Evolutionary conservation across 2,113 vertebrate species (phyloP).

Genomic region (Hyperopisus bebe): DNA sequence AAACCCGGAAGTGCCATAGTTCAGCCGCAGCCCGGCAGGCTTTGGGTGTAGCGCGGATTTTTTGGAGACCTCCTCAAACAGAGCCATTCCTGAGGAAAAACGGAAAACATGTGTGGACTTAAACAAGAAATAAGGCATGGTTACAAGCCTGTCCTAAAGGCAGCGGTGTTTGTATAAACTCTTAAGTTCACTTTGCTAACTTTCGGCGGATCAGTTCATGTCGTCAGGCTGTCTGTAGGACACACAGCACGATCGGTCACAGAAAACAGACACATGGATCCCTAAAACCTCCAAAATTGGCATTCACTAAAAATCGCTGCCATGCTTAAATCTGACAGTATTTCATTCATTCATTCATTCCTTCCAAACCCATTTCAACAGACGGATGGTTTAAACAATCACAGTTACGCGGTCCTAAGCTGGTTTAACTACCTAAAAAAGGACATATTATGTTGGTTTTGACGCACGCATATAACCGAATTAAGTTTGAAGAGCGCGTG

Average conservation of each 20-base stretch:
- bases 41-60: slow-evolving; percentile 65
- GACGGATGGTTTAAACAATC: not conserved
- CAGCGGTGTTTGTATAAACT: not conserved
- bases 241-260: not conserved
- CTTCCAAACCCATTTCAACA: not conserved
- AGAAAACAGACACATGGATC: not conserved
- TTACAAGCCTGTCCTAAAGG: not conserved
- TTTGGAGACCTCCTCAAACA: slow-evolving; percentile 56
- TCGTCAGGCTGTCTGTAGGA: not conserved
- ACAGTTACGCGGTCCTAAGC: not conserved
- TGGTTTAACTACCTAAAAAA: not conserved
- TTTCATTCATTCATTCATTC: not conserved
- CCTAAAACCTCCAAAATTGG: not conserved
- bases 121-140: slow-evolving; percentile 18
- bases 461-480: not conserved
- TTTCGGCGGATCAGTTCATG: not conserved
- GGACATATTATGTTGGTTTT: not conserved
- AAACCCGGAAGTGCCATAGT: slow-evolving; percentile 91
- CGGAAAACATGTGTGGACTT: not conserved
- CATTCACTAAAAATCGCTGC: not conserved
- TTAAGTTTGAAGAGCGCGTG: not conserved
- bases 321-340: not conserved
- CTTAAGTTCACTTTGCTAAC: not conserved
- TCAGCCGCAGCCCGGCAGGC: slow-evolving; percentile 66
- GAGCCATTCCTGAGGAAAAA: slow-evolving; percentile 45